Conservation (phyloP, 1,140 invertebrate genomes). For the Musca vetustissima region DNA sequence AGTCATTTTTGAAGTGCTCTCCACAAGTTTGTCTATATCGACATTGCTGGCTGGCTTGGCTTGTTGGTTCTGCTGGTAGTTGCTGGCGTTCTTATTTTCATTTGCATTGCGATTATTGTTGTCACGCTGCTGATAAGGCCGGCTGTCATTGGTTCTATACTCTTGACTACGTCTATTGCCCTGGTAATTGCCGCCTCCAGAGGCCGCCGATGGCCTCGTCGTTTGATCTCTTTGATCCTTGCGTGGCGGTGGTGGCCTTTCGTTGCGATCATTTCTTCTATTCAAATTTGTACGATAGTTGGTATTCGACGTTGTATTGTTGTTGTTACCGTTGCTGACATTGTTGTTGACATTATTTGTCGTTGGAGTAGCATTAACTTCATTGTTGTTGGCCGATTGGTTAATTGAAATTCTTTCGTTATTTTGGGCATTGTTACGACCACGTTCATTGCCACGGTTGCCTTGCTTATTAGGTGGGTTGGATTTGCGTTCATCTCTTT, state of each 20-base stretch:
- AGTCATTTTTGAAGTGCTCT: slow-evolving; percentile 27
- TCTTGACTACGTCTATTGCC: slow-evolving; percentile 5
- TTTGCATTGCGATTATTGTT: slow-evolving; percentile 2
- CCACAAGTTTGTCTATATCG: slow-evolving; percentile 31
- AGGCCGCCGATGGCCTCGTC: neutral
- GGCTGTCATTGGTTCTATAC: neutral
- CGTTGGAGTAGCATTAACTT: slow-evolving; percentile 7
- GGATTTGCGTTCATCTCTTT: slow-evolving; percentile 3
- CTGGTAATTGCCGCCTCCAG: slow-evolving; percentile 1
- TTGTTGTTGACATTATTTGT: neutral
- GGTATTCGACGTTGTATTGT: neutral
- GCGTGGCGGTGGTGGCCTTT: slow-evolving; percentile 12
- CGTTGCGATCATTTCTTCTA: slow-evolving; percentile 9
- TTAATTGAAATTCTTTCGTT: neutral
- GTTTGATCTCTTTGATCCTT: slow-evolving; percentile 16
- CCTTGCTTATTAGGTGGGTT: neutral
- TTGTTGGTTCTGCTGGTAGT: slow-evolving; percentile 28
- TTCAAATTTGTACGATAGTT: slow-evolving; percentile 4
- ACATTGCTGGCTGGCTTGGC: slow-evolving; percentile 20
- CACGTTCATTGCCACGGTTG: neutral
- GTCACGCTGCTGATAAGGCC: slow-evolving; percentile 2
- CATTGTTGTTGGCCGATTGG: neutral
- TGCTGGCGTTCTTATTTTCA: slow-evolving; percentile 1
- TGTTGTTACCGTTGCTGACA: neutral
- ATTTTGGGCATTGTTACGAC: neutral